phyloP scores from a whole-genome alignment of 2,888 invertebrate genomes.

The Scaeva pyrastri region DNA sequence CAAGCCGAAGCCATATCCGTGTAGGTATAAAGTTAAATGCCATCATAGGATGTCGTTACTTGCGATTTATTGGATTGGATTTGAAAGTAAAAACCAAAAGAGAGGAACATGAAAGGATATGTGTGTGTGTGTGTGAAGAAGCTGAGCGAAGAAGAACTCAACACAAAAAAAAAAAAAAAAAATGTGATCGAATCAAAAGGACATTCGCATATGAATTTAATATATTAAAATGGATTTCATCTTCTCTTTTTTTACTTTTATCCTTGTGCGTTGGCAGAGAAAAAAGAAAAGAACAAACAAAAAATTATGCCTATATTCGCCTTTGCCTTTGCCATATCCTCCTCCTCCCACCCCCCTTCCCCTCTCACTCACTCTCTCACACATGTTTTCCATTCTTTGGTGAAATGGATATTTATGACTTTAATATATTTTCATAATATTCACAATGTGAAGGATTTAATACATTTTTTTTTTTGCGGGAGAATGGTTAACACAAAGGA shows the following conservation, averaged over 20 bases:
- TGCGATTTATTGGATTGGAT: constrained; percentile 77
- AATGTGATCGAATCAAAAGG: constrained; percentile 74
- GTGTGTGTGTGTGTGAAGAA: background rate
- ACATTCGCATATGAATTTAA: constrained; percentile 77
- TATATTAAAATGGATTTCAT: constrained; percentile 75
- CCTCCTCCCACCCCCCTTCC: background rate
- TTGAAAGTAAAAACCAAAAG: constrained; percentile 47
- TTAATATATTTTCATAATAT: constrained; percentile 72
- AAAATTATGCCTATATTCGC: constrained; percentile 16
- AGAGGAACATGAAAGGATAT: constrained; percentile 43
- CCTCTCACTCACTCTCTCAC: constrained; percentile 35
- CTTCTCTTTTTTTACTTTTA: constrained; percentile 60
- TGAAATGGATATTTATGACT: constrained; percentile 74
- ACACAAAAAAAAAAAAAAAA: constrained; percentile 20
- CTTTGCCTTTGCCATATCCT: too few species aligned
- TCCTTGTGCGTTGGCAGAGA: constrained; percentile 31
- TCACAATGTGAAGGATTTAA: constrained; percentile 62
- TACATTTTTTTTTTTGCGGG: background rate
- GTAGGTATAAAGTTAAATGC: constrained; percentile 75
- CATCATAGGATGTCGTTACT: constrained; percentile 77
- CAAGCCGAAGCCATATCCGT: background rate
- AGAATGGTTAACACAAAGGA: constrained; percentile 8
- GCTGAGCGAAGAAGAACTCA: background rate
- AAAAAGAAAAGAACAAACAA: background rate
- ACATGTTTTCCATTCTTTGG: constrained; percentile 54